Conservation (phyloP, 2,113 vertebrate species). For the Bombycilla garrulus region DNA sequence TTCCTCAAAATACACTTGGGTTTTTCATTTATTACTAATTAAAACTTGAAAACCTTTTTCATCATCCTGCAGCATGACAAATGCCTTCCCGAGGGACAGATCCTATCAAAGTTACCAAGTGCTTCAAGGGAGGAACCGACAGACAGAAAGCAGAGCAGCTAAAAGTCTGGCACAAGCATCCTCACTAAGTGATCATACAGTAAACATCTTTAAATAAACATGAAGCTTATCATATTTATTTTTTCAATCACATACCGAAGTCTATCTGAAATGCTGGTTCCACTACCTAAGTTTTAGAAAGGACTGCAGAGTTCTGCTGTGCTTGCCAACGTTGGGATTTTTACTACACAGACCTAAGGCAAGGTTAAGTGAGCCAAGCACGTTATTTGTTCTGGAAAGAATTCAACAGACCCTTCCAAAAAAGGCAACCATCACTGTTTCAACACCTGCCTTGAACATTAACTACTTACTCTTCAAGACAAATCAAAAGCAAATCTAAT, state of each 20-base stretch:
- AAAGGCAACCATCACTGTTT: slow-evolving; percentile 71
- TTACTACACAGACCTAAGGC: slow-evolving; percentile 74
- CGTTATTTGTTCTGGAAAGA: slow-evolving; percentile 77
- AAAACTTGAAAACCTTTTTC: slow-evolving; percentile 34
- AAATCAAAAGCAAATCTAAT: not conserved
- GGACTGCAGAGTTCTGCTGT: slow-evolving; percentile 40
- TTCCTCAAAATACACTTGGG: not conserved
- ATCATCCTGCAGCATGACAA: slow-evolving; percentile 28
- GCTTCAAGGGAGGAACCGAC: not conserved
- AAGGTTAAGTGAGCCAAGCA: slow-evolving; percentile 72
- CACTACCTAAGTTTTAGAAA: slow-evolving; percentile 52
- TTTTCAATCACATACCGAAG: not conserved
- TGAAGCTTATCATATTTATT: not conserved
- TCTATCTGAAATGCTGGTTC: slow-evolving; percentile 47
- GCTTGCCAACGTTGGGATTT: slow-evolving; percentile 75
- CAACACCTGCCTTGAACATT: slow-evolving; percentile 77
- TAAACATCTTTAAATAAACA: not conserved
- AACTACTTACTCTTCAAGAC: slow-evolving; percentile 64
- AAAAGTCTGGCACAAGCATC: not conserved
- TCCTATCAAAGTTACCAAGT: not conserved
- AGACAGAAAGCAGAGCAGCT: not conserved
- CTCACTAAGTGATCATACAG: not conserved
- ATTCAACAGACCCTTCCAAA: slow-evolving; percentile 75
- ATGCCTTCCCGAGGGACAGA: slow-evolving; percentile 48
- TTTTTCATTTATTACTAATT: slow-evolving; percentile 46